Evolutionary conservation across 2,888 invertebrate genomes (phyloP).

Genomic region (Calliopum simillimum): DNA sequence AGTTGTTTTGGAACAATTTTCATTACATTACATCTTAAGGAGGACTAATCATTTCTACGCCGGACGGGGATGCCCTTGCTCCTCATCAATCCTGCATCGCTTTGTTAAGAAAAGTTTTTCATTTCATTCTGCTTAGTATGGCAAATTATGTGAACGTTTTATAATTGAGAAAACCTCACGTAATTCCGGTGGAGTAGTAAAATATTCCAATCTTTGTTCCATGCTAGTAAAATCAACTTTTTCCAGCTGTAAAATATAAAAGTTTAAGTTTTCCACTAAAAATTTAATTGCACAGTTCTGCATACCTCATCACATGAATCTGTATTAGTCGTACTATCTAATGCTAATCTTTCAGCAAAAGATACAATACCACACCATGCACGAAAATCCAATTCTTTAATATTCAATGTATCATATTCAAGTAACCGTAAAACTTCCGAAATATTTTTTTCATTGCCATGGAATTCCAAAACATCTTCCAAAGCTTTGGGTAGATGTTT

Average conservation of each 20-base stretch:
- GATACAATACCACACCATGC: constrained; percentile 85
- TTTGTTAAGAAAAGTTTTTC: too few species aligned
- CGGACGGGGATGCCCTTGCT: too few species aligned
- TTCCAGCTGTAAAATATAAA: constrained; percentile 72
- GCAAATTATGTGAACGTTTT: constrained; percentile 55
- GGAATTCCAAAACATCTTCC: constrained; percentile 66
- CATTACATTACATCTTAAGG: too few species aligned
- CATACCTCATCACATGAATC: constrained; percentile 82
- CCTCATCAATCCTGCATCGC: too few species aligned
- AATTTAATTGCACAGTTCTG: background rate
- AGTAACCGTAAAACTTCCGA: constrained; percentile 55
- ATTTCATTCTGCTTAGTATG: too few species aligned
- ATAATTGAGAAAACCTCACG: constrained; percentile 58
- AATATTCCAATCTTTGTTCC: constrained; percentile 70
- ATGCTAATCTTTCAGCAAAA: constrained; percentile 75
- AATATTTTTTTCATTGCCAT: constrained; percentile 63
- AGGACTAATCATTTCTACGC: too few species aligned
- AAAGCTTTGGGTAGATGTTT: constrained; percentile 63
- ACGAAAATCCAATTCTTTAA: constrained; percentile 72
- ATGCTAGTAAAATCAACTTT: constrained; percentile 77
- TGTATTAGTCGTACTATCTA: constrained; percentile 65
- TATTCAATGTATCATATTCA: constrained; percentile 48
- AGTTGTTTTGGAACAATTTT: too few species aligned
- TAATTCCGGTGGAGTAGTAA: constrained; percentile 67
- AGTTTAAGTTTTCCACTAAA: background rate